Conservation (phyloP, 2,888 invertebrate genomes). For the Oscheius myriophilus region DNA sequence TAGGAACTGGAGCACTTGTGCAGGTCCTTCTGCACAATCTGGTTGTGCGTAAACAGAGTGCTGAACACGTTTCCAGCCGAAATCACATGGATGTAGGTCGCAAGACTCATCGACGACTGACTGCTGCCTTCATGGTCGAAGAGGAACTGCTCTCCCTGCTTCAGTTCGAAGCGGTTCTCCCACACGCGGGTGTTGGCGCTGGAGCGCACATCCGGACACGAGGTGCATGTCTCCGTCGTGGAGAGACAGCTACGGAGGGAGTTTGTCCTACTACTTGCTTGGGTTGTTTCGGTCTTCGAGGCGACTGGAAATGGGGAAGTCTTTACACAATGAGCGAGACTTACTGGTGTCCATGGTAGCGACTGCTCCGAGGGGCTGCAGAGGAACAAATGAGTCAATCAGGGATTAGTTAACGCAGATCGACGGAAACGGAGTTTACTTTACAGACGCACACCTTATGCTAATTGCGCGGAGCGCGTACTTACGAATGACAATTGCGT, state of each 20-base stretch:
- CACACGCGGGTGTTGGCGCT: not conserved
- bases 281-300: no score
- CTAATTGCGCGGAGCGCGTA: no score
- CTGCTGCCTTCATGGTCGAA: not conserved
- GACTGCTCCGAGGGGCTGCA: not conserved
- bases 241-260: not conserved
- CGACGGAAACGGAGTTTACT: no score
- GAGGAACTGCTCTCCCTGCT: not conserved
- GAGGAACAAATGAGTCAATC: not conserved
- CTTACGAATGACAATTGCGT: no score
- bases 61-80: not conserved
- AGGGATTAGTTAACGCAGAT: no score
- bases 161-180: not conserved
- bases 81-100: not conserved
- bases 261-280: no score
- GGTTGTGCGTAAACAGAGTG: not conserved
- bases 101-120: not conserved
- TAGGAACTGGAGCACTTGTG: slow-evolving; percentile 19
- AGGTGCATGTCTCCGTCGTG: not conserved
- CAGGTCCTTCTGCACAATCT: slow-evolving; percentile 5
- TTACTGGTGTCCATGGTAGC: no score
- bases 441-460: no score
- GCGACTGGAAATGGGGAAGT: no score
- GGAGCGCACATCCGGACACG: not conserved
- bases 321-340: no score